Evolutionary conservation across 2,888 invertebrate species (phyloP).

Genomic region (Drosophila niveifrons): DNA sequence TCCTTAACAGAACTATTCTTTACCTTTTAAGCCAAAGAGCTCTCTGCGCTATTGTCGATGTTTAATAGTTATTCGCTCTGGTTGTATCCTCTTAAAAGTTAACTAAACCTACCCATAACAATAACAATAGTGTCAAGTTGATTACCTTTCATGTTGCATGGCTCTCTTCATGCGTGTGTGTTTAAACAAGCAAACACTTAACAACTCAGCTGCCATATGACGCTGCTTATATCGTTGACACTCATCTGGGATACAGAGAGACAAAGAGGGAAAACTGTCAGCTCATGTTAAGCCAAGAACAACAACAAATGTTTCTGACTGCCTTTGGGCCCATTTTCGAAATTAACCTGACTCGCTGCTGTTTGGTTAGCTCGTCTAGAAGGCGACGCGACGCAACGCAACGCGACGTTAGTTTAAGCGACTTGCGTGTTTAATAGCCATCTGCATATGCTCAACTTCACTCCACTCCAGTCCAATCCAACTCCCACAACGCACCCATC

Average conservation of each 20-base stretch:
- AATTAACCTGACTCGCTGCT: conserved; percentile 49
- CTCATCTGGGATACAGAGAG: neutral
- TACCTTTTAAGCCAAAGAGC: conserved; percentile 13
- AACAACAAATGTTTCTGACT: conserved; percentile 24
- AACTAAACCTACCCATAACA: conserved; percentile 42
- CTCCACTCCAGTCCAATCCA: neutral
- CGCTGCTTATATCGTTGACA: conserved; percentile 37
- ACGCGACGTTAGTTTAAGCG: conserved; percentile 61
- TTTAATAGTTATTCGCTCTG: conserved; percentile 20
- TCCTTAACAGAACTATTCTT: neutral
- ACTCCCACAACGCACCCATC: neutral
- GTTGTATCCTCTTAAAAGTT: conserved; percentile 25
- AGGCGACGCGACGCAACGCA: conserved; percentile 15
- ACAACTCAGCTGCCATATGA: conserved; percentile 46
- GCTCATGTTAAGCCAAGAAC: conserved; percentile 33
- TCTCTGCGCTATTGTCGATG: conserved; percentile 1
- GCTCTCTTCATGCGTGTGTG: conserved; percentile 2
- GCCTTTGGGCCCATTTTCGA: conserved; percentile 43
- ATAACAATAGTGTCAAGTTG: conserved; percentile 44
- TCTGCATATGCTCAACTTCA: conserved; percentile 49
- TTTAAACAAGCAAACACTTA: conserved; percentile 57
- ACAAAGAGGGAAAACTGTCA: conserved; percentile 19
- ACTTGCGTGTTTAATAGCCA: conserved; percentile 72
- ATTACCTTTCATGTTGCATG: conserved; percentile 38
- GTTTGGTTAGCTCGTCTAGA: conserved; percentile 13